Percentiles rank a stretch among this genome's conserved stretches.
phyloP scores from a whole-genome alignment of 2,113 vertebrate genomes.

The Hymenochirus boettgeri region DNA sequence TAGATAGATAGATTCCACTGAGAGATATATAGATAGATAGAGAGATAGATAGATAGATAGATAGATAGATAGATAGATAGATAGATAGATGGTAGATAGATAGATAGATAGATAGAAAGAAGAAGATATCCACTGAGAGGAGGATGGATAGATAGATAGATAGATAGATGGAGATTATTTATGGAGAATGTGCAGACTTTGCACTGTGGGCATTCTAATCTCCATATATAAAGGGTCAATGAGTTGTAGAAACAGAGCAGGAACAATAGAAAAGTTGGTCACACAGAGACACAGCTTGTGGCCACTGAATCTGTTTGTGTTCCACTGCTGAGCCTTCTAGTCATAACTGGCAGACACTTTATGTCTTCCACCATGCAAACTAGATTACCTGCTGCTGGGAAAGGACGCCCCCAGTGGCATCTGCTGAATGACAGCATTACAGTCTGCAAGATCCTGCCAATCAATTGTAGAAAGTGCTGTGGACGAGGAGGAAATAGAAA shows the following conservation, averaged over 20 bases:
- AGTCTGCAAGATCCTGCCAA: conserved; percentile 75
- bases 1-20: too few species aligned
- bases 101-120: too few species aligned
- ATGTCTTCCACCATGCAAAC: not conserved
- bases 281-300: not conserved
- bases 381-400: conserved; percentile 65
- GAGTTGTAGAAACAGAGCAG: not conserved
- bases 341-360: not conserved
- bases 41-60: not conserved
- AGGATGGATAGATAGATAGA: too few species aligned
- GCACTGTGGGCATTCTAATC: not conserved
- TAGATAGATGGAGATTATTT: too few species aligned
- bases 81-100: too few species aligned
- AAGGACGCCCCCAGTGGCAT: conserved; percentile 37
- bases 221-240: not conserved
- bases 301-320: not conserved
- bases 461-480: conserved; percentile 74
- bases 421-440: conserved; percentile 55
- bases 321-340: too few species aligned
- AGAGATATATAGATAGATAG: too few species aligned
- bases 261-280: not conserved
- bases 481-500: too few species aligned
- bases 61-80: too few species aligned
- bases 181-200: not conserved
- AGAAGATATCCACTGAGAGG: too few species aligned